Evolutionary conservation across 2,797 vertebrate genomes (phyloP).

Genomic region (Lagocephalus sceleratus): DNA sequence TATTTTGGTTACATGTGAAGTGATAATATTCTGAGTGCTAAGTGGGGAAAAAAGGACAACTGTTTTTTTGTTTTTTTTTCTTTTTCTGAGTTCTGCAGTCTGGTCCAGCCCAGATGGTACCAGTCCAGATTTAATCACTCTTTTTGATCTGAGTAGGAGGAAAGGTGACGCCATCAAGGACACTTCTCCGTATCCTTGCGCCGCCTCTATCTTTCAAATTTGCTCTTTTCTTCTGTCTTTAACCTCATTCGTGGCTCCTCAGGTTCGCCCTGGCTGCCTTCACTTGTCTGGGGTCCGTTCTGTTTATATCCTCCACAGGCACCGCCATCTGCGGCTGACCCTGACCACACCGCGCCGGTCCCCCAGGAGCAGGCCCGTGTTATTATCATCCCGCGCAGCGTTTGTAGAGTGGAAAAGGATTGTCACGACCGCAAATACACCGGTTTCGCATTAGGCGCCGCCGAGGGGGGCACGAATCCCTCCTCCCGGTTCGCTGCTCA

Average conservation of each 20-base stretch:
- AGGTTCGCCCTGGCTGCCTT: conserved; percentile 11
- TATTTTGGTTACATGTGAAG: no score
- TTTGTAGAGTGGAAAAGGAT: conserved; percentile 48
- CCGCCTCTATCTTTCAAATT: conserved; percentile 22
- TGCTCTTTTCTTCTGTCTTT: conserved; percentile 10
- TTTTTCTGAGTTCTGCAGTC: no score
- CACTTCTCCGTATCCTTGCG: conserved; percentile 21
- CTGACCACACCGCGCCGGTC: conserved; percentile 51
- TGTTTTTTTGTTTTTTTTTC: no score
- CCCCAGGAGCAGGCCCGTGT: conserved; percentile 46
- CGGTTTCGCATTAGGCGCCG: conserved; percentile 58
- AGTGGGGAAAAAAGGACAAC: no score
- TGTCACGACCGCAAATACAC: conserved; percentile 52
- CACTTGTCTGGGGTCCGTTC: conserved; percentile 49
- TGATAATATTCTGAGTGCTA: no score
- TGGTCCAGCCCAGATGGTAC: no score
- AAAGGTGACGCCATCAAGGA: conserved; percentile 47
- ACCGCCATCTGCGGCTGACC: conserved; percentile 54
- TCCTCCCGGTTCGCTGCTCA: conserved; percentile 59
- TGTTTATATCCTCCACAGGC: conserved; percentile 57
- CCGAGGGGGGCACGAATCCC: conserved; percentile 47
- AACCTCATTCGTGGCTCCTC: conserved; percentile 23
- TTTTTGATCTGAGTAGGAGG: conserved; percentile 24
- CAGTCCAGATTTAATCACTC: conserved; percentile 26
- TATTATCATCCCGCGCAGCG: conserved; percentile 58